Evolutionary conservation across 2,113 vertebrate species (phyloP).

Genomic region (Pseudolaguvia tuberculata): DNA sequence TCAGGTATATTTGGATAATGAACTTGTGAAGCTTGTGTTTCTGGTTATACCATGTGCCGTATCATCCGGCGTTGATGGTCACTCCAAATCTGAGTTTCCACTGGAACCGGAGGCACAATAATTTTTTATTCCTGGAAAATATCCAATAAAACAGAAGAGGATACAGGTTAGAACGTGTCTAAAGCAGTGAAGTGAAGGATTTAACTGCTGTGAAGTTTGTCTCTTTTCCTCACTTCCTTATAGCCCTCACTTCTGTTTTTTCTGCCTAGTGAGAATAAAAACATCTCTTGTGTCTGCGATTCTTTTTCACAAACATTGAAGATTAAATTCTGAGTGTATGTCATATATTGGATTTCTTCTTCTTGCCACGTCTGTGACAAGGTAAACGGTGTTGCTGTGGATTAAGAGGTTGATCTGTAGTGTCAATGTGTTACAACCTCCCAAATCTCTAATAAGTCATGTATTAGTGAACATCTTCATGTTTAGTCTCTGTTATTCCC

Average conservation of each 20-base stretch:
- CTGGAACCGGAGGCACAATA: conserved; percentile 55
- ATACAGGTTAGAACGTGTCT: not conserved
- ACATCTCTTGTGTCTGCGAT: not conserved
- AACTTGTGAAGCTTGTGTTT: no score
- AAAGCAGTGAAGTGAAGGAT: no score
- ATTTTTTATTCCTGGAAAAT: conserved; percentile 59
- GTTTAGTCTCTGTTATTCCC: no score
- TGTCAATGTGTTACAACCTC: not conserved
- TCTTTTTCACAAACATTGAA: not conserved
- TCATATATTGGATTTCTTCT: no score
- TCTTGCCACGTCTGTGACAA: no score
- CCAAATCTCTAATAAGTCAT: not conserved
- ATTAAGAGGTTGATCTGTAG: no score
- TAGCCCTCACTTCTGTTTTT: not conserved
- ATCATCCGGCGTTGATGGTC: not conserved
- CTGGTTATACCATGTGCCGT: not conserved
- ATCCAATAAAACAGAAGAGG: not conserved
- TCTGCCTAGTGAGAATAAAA: not conserved
- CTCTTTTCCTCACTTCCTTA: not conserved
- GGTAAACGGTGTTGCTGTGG: no score
- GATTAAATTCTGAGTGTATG: no score
- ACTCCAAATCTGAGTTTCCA: not conserved
- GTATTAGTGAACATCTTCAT: not conserved
- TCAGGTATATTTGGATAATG: no score
- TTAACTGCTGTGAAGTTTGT: no score